A percentile compares a stretch with the other conserved stretches of the same genome.
These are phyloP conservation scores for Sarcophaga carnaria DNA, from an alignment of 2,888 invertebrate species.

Conservation along the genomic window DNA sequence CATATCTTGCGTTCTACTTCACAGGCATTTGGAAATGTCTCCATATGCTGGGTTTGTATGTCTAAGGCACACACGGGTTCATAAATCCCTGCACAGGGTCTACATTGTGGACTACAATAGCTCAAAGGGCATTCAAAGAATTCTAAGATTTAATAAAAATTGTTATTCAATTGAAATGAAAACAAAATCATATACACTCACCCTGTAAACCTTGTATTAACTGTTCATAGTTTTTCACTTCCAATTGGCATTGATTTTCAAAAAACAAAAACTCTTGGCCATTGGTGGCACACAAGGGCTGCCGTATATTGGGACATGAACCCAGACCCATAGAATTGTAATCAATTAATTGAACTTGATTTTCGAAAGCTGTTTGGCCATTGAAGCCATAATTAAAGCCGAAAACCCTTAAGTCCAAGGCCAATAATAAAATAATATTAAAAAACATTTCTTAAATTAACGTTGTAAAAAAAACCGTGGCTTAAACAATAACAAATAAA, in stretches of 20 bases:
- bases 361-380: background rate
- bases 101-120: slow-evolving; percentile 42
- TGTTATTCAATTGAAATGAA: background rate
- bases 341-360: slow-evolving; percentile 16
- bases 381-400: background rate
- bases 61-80: slow-evolving; percentile 65
- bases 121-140: slow-evolving; percentile 41
- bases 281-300: slow-evolving; percentile 69
- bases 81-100: slow-evolving; percentile 34
- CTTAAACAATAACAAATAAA: background rate
- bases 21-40: slow-evolving; percentile 44
- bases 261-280: slow-evolving; percentile 63
- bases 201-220: slow-evolving; percentile 54
- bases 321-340: slow-evolving; percentile 3
- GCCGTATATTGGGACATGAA: slow-evolving; percentile 43
- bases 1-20: slow-evolving; percentile 59
- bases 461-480: slow-evolving; percentile 6
- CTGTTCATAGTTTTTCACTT: slow-evolving; percentile 62
- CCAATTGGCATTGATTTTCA: slow-evolving; percentile 65
- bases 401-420: slow-evolving; percentile 21
- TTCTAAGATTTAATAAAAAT: slow-evolving; percentile 29
- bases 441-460: background rate
- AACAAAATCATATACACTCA: slow-evolving; percentile 45
- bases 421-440: slow-evolving; percentile 31
- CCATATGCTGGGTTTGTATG: background rate